phyloP scores from a whole-genome alignment of 1,140 invertebrate genomes.

The Frieseomelitta varia region DNA sequence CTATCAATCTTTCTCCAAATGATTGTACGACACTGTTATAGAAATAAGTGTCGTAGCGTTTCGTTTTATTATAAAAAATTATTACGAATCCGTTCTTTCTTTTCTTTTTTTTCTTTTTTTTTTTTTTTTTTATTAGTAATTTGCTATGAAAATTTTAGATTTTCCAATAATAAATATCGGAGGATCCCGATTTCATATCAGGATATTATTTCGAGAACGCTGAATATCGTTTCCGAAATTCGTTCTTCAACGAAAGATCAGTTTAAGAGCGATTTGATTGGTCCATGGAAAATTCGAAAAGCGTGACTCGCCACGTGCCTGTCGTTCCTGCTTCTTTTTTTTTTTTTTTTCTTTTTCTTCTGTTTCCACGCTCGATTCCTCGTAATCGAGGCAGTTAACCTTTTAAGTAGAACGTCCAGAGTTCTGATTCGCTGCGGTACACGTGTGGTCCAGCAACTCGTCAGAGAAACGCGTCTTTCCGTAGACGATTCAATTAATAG shows the following conservation, averaged over 20 bases:
- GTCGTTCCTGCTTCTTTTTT: background rate
- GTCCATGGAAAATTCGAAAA: background rate
- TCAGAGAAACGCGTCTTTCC: background rate
- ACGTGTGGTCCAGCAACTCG: background rate
- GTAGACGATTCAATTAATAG: background rate
- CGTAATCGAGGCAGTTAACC: constrained; percentile 35
- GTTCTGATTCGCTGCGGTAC: constrained; percentile 1
- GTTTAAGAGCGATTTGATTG: background rate
- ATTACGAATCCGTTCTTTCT: too few relatives aligned
- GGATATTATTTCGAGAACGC: too few relatives aligned
- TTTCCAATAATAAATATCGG: too few relatives aligned
- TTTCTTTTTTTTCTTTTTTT: too few relatives aligned
- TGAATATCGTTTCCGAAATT: background rate
- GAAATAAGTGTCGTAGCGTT: too few relatives aligned
- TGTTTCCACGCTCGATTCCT: constrained; percentile 1
- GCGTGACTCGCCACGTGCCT: constrained; percentile 7
- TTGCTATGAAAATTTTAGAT: too few relatives aligned
- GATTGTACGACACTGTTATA: too few relatives aligned
- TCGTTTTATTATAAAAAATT: too few relatives aligned
- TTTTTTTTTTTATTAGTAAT: too few relatives aligned
- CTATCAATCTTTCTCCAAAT: too few relatives aligned
- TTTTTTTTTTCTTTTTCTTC: background rate
- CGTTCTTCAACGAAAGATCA: too few relatives aligned
- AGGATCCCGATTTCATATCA: too few relatives aligned
- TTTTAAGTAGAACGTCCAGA: constrained; percentile 31